Evolutionary conservation across 2,888 invertebrate genomes (phyloP), one percentile per base, ranked within the genome.

Genomic region (Drosophila anomalata): DNA sequence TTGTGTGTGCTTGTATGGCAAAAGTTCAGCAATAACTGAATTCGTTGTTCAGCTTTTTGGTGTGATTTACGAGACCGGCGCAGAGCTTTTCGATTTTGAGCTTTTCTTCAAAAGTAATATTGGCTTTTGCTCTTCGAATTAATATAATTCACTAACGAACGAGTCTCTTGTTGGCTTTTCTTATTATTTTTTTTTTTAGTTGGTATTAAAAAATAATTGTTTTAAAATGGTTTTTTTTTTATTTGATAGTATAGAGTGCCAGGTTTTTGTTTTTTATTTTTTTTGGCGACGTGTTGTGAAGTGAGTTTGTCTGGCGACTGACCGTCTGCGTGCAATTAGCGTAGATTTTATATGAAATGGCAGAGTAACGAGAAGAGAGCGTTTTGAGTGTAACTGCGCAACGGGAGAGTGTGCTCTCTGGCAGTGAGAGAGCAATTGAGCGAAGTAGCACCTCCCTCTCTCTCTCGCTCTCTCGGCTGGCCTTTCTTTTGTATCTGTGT

Each of bases 291-390:
- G 63, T 65, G 31, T 54, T 62, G 57, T 73, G 76, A 86, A 76
- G 78, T 79, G 78, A 81, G 81, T 86, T 88, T 62, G 72, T 80
- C 78, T 88, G 92, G 94, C 94, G 94, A 94, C 94, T 94, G 93
- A 92, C 92, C 93, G 94, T 94, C 94, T 94, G 92, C 91, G 92
- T 92, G 90, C 78, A 84, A 92, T 92, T 89, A 92, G 76, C 78
- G 79, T 76, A 69, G 79, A 82, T 90, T 91, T 91, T 90, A 91
- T 91, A 90, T 77, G 60, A 77, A 79, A 88, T 73, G 65, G 75
- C 86, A 63, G 59, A 54, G 58, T 29, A 48, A 24, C 22, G 0
- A 24, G 22, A 24, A 26, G 57, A 73, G 57, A 73, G 65, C 46
- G 17, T 1, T 42, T 42, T 17, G 20, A 44, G 44, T 11, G 22